Evolutionary conservation across 2,797 vertebrate genomes (phyloP), one percentile per base, ranked within the genome.

Genomic region (Periparus ater): DNA sequence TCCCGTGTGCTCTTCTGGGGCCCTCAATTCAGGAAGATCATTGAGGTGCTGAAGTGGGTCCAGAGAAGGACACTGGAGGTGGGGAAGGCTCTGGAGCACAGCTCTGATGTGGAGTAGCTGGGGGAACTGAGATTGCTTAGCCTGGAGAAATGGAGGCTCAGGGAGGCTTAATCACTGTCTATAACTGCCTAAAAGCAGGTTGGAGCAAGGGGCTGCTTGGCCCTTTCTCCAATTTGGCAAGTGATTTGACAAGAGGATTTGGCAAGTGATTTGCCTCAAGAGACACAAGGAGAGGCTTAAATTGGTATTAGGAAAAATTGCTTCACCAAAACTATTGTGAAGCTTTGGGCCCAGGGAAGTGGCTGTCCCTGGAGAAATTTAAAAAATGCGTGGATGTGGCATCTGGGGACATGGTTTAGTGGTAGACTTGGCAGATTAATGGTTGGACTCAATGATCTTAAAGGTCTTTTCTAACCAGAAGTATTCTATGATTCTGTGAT

Each of bases 131-230:
- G 48, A 2, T 36, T 70, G 22, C 21, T 62, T 38, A 57, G 17
- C 29, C 42, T 50, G 10, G 14, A 55, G 50, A 38, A 70, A 76
- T n/a, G 16, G 23, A 68, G 15, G 16, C 14, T 54, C 3, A 2
- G 3, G 5, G 7, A 11, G 9, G 3, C 44, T 38, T 34, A 36
- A 36, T 47, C 3, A 9, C 3, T 32, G 22, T 34, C 10, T 57
- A 44, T 9, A 40, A 20, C 21, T 70, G 5, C n/a, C 25, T 32
- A 22, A 47, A 51, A 15, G 11, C 21, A 91, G 7, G 9, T 17
- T 51, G 29, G 13, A 80, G 6, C 0, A 1, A 57, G 17, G 15
- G 18, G 4, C 2, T 34, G 6, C 7, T 47, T 0, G 0, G 8
- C 58, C 45, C 53, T 75, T 76, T 81, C 76, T 42, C 19, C 20